Evolutionary conservation across 2,888 invertebrate genomes (phyloP).

Genomic region (Leptopterna dolabrata): DNA sequence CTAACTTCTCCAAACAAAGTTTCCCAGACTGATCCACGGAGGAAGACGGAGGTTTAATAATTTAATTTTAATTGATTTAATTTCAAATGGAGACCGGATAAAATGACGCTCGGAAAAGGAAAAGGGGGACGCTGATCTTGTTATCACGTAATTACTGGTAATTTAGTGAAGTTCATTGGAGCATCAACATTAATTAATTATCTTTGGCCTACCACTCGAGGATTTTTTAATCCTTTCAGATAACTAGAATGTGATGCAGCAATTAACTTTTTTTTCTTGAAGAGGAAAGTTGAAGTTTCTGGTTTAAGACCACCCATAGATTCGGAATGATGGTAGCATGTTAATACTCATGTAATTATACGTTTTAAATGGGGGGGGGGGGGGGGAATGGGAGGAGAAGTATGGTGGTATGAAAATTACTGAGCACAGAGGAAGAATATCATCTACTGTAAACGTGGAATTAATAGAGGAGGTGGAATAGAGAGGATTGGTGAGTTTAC

Average conservation of each 20-base stretch:
- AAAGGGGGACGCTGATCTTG: neutral
- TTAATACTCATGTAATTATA: too few relatives aligned
- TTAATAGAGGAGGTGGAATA: too few relatives aligned
- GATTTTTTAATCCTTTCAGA: neutral
- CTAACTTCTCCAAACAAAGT: neutral
- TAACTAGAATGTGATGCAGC: neutral
- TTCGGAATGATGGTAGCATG: neutral
- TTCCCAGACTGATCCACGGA: neutral
- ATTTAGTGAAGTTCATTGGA: neutral
- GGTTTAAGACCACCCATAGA: neutral
- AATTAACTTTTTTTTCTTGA: neutral
- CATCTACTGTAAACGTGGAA: too few relatives aligned
- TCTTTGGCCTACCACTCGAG: neutral
- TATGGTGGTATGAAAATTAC: too few relatives aligned
- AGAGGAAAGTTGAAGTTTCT: neutral
- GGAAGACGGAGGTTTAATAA: neutral
- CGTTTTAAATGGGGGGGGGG: too few relatives aligned
- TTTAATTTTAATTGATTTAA: neutral
- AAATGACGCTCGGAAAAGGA: neutral
- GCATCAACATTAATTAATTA: conserved; percentile 3
- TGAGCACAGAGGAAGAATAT: too few relatives aligned
- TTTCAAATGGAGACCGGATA: neutral
- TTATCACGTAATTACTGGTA: neutral
- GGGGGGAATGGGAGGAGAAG: too few relatives aligned
- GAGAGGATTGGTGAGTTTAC: too few relatives aligned